Evolutionary conservation across 2,888 invertebrate genomes (phyloP).

Genomic region (Arenicola marina): DNA sequence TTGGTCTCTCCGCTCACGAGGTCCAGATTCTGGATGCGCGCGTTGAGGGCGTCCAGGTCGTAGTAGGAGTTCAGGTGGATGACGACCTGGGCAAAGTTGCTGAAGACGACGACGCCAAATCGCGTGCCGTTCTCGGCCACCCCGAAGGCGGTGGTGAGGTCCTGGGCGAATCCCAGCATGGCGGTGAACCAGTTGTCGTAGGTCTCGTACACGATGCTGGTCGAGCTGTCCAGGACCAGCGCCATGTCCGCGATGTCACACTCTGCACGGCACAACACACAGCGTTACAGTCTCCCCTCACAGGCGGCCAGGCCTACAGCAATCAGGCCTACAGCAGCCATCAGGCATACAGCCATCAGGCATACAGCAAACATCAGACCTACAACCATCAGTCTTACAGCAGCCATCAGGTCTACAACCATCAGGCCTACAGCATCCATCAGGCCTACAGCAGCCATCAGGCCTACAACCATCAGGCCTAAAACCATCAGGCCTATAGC

Average conservation of each 20-base stretch:
- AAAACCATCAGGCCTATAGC: too few species aligned
- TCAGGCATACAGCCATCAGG: too few species aligned
- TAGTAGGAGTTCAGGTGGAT: not conserved
- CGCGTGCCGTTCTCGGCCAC: not conserved
- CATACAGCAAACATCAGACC: too few species aligned
- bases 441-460: too few species aligned
- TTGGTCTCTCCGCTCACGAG: slow-evolving; percentile 21
- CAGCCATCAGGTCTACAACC: too few species aligned
- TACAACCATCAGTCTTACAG: too few species aligned
- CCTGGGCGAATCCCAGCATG: not conserved
- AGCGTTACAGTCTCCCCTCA: too few species aligned
- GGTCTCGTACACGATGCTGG: not conserved
- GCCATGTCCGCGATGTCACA: slow-evolving; percentile 5
- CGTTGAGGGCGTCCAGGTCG: not conserved
- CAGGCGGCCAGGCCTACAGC: not conserved
- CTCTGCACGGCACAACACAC: too few species aligned
- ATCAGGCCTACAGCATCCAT: too few species aligned
- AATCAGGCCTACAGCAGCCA: too few species aligned
- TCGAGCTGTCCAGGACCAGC: slow-evolving; percentile 1
- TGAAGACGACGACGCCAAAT: not conserved
- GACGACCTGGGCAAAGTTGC: not conserved
- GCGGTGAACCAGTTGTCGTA: not conserved
- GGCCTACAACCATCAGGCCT: too few species aligned
- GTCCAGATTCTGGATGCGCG: not conserved
- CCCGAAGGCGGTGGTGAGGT: not conserved